Base-by-base conservation (phyloP, 2,888 invertebrate species). In the Tortrix viridana region DNA sequence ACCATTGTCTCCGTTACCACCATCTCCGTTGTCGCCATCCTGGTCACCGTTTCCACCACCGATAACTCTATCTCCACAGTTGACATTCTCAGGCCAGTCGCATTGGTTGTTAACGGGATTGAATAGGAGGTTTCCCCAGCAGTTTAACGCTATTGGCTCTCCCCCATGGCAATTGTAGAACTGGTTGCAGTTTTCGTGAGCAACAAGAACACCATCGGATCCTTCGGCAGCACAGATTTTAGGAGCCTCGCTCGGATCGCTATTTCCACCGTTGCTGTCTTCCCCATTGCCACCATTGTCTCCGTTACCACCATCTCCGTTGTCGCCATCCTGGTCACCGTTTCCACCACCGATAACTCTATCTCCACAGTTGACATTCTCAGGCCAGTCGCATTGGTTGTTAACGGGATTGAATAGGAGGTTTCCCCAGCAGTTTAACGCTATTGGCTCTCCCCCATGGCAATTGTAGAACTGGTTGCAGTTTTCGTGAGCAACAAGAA, bases 401-500 rank as follows among this genome's bases (percentile, higher is more conserved):
- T n/a, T n/a, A n/a, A n/a, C n/a, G n/a, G n/a, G n/a, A n/a, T n/a
- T n/a, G n/a, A n/a, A n/a, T n/a, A n/a, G n/a, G n/a, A n/a, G n/a
- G n/a, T n/a, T n/a, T n/a, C n/a, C n/a, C 0, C 67, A 66, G 49
- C 82, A 82, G 1, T 19, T 48, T 1, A 73, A 0, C 0, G 69
- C 60, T 1, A 75, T 71, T 0, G 77, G 76, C 3, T 12, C 20
- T 4, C 77, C 77, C 1, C 70, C 5, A 9, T 46, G 38, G n/a
- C 82, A 82, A 19, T 72, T 73, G 56, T 80, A 82, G 63, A 79
- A 81, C n/a, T n/a, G n/a, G n/a, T n/a, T n/a, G n/a, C n/a, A n/a
- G n/a, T n/a, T n/a, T n/a, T n/a, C n/a, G n/a, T n/a, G n/a, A n/a
- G n/a, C n/a, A n/a, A n/a, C n/a, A n/a, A n/a, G n/a, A n/a, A n/a